Base-by-base conservation (phyloP, 2,797 vertebrate species). In the Arrhamphus sclerolepis region DNA sequence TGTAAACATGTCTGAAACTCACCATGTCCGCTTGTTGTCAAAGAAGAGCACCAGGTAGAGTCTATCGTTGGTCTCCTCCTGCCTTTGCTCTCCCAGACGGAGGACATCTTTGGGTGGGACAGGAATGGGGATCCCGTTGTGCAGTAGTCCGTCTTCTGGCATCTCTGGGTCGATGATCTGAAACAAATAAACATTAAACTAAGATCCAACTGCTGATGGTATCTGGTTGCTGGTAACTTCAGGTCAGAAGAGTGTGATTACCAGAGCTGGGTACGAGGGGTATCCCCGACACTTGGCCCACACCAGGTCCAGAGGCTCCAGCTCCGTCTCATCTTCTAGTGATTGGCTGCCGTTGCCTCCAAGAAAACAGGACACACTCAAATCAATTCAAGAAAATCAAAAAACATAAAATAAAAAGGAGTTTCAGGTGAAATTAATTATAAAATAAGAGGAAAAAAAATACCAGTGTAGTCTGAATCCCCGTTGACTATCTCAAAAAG, bases 21-120 rank as follows among this genome's bases (percentile, higher is more conserved):
- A 99, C 98, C 98, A 99, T 52, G 97, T 99, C 66, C 98, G 94
- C 85, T 99, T 99, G 91, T 98, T 99, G 91, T 99, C 98, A 81
- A 99, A 99, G 90, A 99, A 99, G 73, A 99, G 95, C 86, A 99
- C 96, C 75, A 99, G 93, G 89, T 95, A 99, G 81, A 98, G 96
- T 70, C 93, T 96, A 82, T 96, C 95, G 60, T 92, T 94, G 52
- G 92, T 91, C 81, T 99, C 97, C 66, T 92, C 92, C 86, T 96
- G 95, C 73, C 92, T 94, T 88, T 96, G 94, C 78, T 98, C 96
- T 46, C 97, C 97, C 84, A 99, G 74, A 55, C 78, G 91, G 72
- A 99, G 89, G 54, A 99, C 97, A 16, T 98, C 96, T 85, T 95
- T 78, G 0, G 98, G 97, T 6, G 98, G 98, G 18, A 98, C 96